Percentiles rank a stretch among this genome's conserved stretches.
These are phyloP conservation scores for Petaurus breviceps DNA, from an alignment of 2,113 vertebrate species.

Conservation along the genomic window DNA sequence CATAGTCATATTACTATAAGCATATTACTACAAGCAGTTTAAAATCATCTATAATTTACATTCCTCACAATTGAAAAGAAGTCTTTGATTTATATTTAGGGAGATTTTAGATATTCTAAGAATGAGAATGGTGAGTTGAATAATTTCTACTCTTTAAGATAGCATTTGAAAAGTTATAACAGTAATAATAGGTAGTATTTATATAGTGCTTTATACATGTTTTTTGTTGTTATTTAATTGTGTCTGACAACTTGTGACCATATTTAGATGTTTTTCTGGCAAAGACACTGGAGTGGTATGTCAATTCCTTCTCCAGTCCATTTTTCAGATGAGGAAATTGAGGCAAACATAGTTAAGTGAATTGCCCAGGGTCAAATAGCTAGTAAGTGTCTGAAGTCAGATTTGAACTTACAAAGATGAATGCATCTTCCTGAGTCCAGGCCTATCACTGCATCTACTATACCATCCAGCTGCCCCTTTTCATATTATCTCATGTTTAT, in stretches of 20 bases:
- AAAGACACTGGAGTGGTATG: not conserved
- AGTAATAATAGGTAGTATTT: not conserved
- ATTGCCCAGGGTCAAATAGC: not conserved
- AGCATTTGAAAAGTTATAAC: slow-evolving; percentile 26
- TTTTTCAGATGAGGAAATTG: not conserved
- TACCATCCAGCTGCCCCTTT: not conserved
- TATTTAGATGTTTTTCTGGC: not conserved
- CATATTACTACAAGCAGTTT: not conserved
- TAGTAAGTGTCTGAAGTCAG: not conserved
- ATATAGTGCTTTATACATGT: not conserved
- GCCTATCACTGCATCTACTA: not conserved
- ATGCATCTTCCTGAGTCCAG: not conserved
- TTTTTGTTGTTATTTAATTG: not conserved
- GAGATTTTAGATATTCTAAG: slow-evolving; percentile 1
- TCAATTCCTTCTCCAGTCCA: not conserved
- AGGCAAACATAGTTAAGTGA: not conserved
- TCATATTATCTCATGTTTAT: not conserved
- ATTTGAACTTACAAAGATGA: not conserved
- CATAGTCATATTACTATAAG: not conserved
- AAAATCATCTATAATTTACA: not conserved
- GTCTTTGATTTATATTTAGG: not conserved
- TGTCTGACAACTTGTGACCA: not conserved
- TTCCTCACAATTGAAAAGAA: slow-evolving; percentile 33
- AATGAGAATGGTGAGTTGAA: slow-evolving; percentile 23
- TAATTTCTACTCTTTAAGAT: slow-evolving; percentile 42